A percentile compares a stretch with the other conserved stretches of the same genome.
phyloP scores from a whole-genome alignment of 2,113 vertebrate species.

The Prietella phreatophila region DNA sequence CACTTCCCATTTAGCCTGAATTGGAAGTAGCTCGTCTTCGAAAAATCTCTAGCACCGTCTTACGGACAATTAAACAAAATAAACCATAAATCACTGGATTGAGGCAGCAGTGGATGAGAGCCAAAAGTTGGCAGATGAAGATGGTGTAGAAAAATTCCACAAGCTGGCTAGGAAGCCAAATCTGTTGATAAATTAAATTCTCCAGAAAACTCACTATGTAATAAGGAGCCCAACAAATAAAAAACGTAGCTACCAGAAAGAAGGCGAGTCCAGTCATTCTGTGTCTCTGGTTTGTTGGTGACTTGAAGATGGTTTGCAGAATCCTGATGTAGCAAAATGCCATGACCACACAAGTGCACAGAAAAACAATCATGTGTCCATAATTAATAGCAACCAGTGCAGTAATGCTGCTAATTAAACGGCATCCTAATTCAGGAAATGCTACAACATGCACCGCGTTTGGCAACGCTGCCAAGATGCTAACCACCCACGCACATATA shows the following conservation, averaged over 20 bases:
- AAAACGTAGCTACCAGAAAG: constrained; percentile 78
- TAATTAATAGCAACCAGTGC: constrained; percentile 52
- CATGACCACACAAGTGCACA: constrained; percentile 74
- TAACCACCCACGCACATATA: constrained; percentile 70
- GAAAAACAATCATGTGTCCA: constrained; percentile 73
- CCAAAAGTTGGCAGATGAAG: constrained; percentile 75
- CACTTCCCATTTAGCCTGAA: neutral
- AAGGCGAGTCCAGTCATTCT: constrained; percentile 85
- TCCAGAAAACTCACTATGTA: constrained; percentile 79
- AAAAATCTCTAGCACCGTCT: constrained; percentile 69
- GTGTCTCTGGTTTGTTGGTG: constrained; percentile 73
- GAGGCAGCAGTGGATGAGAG: constrained; percentile 87
- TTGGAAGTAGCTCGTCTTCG: neutral
- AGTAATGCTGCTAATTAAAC: constrained; percentile 52
- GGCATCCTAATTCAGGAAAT: constrained; percentile 23
- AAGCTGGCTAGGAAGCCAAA: neutral
- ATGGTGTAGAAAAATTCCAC: constrained; percentile 60
- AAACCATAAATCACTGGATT: constrained; percentile 90
- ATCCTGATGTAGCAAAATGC: constrained; percentile 81
- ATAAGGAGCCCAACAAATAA: constrained; percentile 88
- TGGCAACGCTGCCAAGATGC: constrained; percentile 73
- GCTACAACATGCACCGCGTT: constrained; percentile 63
- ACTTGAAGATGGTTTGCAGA: constrained; percentile 70
- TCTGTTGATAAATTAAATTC: constrained; percentile 51
- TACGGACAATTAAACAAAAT: constrained; percentile 85